phyloP scores from a whole-genome alignment of 1,140 invertebrate genomes.

The Trialeurodes vaporariorum region DNA sequence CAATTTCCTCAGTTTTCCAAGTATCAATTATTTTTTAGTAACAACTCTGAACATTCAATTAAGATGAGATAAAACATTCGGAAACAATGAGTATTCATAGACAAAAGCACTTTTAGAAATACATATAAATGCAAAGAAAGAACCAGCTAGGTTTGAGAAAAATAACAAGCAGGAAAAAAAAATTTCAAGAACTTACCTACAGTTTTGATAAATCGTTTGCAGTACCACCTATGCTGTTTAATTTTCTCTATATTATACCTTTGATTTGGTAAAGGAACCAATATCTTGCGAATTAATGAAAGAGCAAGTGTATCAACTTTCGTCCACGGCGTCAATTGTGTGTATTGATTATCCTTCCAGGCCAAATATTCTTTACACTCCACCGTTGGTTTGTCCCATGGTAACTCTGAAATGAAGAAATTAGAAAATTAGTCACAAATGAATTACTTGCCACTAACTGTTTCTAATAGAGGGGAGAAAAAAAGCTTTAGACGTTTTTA shows the following conservation, averaged over 20 bases:
- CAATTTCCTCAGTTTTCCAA: too few species aligned
- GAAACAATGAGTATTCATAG: too few species aligned
- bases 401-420: slow-evolving; percentile 56
- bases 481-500: too few species aligned
- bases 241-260: slow-evolving; percentile 57
- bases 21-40: too few species aligned
- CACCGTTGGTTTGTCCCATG: slow-evolving; percentile 74
- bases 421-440: slow-evolving; percentile 19
- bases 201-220: slow-evolving; percentile 41
- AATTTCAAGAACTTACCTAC: slow-evolving; percentile 35
- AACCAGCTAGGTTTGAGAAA: too few species aligned
- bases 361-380: slow-evolving; percentile 57
- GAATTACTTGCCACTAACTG: too few species aligned
- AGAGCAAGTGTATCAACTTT: slow-evolving; percentile 66
- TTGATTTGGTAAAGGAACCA: slow-evolving; percentile 48
- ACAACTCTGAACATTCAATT: too few species aligned
- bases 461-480: too few species aligned
- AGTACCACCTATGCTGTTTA: slow-evolving; percentile 64
- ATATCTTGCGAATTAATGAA: slow-evolving; percentile 58
- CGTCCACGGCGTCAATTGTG: slow-evolving; percentile 60
- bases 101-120: too few species aligned
- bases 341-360: slow-evolving; percentile 57
- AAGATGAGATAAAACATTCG: too few species aligned
- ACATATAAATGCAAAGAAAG: too few species aligned
- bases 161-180: too few species aligned